Evolutionary conservation across 2,888 invertebrate species (phyloP), one percentile per base, ranked within the genome.

Genomic region (Punctoribates punctum): DNA sequence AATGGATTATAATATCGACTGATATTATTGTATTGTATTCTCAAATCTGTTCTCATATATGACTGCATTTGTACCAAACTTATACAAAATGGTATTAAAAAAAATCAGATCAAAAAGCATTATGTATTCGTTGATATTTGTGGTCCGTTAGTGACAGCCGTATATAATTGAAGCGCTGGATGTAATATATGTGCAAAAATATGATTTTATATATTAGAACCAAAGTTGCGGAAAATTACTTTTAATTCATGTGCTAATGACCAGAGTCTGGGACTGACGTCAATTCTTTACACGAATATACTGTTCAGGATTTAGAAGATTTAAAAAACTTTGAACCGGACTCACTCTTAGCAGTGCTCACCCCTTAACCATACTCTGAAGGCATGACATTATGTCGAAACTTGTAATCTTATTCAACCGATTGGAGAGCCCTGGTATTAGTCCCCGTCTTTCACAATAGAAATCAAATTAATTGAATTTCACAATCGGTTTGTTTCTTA

Each of bases 201-300:
- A 48, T 48, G 46, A 48, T 48, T 72, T 72, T 48, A 72, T 72
- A 72, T 46, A 46, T 46, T 72, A 72, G 27, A 72, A 25, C 46
- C 72, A 72, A 72, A 72, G 72, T 72, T 46, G 72, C 72, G 72
- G 72, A 72, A 72, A 72, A 72, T 72, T 72, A 72, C 72, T 46
- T 72, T 72, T 72, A 72, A 72, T 72, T 72, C 72, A 72, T 72
- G 72, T 72, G 72, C 72, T 72, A 72, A 72, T 72, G 38, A 72
- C 17, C 46, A 9, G 20, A 46, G 23, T 72, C 72, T 72, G 72
- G 3, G 6, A 11, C 72, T 72, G 72, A 72, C 72, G 72, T 72
- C 1, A 72, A 72, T 72, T 48, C 72, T 72, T 25, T 48, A 48
- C 72, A 48, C 25, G 23, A 42, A 65, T 65, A 34, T 34, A 46